Evolutionary conservation across 2,113 vertebrate species (phyloP).

Genomic region (Microtus ochrogaster): DNA sequence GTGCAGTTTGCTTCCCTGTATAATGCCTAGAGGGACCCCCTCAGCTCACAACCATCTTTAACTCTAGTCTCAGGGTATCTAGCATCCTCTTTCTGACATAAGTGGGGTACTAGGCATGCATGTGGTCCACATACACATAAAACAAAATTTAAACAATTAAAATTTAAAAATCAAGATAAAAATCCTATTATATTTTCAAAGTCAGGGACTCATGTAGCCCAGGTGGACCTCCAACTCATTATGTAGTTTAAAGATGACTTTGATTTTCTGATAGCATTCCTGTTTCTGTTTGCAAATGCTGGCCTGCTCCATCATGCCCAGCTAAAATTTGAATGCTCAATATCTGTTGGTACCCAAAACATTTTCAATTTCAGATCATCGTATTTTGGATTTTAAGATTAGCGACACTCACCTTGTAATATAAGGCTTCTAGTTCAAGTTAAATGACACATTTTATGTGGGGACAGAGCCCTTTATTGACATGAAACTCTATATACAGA

Average conservation of each 20-base stretch:
- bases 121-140: neutral
- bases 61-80: neutral
- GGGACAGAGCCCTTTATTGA: neutral
- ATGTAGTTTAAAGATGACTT: neutral
- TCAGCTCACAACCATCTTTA: neutral
- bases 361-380: neutral
- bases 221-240: neutral
- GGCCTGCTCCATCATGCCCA: neutral
- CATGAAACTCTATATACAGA: slow-evolving; percentile 41
- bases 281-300: neutral
- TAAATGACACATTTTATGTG: slow-evolving; percentile 35
- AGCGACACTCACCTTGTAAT: neutral
- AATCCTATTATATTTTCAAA: neutral
- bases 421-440: neutral
- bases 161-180: neutral
- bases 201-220: neutral
- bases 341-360: neutral
- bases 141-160: neutral
- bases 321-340: neutral
- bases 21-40: neutral
- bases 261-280: neutral
- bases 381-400: neutral
- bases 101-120: neutral
- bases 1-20: neutral
- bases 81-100: neutral